Evolutionary conservation across 92 coral and sea anemone genomes (phyloP).

Genomic region (Zoanthus gigantus): DNA sequence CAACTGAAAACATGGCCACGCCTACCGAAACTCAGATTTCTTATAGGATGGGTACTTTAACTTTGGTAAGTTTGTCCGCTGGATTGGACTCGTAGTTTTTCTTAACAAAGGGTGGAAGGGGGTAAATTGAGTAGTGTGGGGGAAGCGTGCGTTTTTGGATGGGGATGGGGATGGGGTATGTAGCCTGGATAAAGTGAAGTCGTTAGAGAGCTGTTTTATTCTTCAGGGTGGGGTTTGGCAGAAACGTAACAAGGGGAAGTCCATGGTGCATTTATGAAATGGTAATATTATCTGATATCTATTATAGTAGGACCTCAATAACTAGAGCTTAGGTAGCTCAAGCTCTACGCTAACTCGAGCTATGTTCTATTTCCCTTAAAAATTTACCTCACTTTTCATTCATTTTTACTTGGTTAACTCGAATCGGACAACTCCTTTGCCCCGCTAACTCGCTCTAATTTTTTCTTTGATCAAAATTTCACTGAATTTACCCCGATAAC

Average conservation of each 20-base stretch:
- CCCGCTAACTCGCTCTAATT: slow-evolving; percentile 11
- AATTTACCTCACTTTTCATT: slow-evolving; percentile 20
- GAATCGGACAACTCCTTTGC: slow-evolving; percentile 2
- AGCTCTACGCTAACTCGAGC: slow-evolving; percentile 2
- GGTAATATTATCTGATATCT: slow-evolving; percentile 15
- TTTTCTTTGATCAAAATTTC: background rate
- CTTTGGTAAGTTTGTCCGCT: slow-evolving; percentile 46
- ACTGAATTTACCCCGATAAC: slow-evolving; percentile 7
- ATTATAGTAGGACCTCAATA: slow-evolving; percentile 11
- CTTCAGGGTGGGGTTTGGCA: slow-evolving; percentile 15
- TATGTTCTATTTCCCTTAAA: slow-evolving; percentile 22
- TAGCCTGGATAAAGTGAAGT: slow-evolving; percentile 17
- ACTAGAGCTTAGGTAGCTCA: slow-evolving; percentile 10
- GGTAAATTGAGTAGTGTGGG: slow-evolving; percentile 27
- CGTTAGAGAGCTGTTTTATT: slow-evolving; percentile 34
- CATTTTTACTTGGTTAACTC: slow-evolving; percentile 15
- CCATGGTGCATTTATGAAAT: slow-evolving; percentile 24
- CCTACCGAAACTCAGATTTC: slow-evolving; percentile 52
- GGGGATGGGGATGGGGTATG: slow-evolving; percentile 8
- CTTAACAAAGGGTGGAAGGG: slow-evolving; percentile 21
- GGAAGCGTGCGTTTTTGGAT: slow-evolving; percentile 13
- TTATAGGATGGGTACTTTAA: slow-evolving; percentile 49
- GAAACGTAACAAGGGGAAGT: slow-evolving; percentile 22
- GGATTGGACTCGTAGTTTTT: slow-evolving; percentile 28
- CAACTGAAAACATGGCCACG: slow-evolving; percentile 46